Evolutionary conservation across 2,888 invertebrate genomes (phyloP).

Genomic region (Harpalus rubripes): DNA sequence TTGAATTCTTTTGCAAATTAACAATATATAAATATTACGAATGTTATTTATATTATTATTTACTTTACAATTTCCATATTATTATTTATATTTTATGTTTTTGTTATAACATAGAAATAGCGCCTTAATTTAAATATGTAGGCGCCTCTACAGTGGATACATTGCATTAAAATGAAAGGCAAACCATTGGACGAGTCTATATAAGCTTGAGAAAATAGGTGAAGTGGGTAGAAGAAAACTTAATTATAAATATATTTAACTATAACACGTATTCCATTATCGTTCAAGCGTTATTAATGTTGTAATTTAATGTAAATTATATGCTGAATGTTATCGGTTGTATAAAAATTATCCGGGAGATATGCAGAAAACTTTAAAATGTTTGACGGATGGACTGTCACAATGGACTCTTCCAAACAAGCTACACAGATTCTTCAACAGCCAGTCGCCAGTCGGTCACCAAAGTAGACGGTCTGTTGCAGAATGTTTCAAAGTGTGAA

Average conservation of each 20-base stretch:
- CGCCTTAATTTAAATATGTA: conserved; percentile 35
- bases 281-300: background rate
- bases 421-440: conserved; percentile 76
- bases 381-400: conserved; percentile 68
- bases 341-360: conserved; percentile 34
- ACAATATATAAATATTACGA: too few species aligned
- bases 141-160: conserved; percentile 32
- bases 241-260: conserved; percentile 49
- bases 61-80: background rate
- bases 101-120: background rate
- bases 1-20: too few species aligned
- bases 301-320: conserved; percentile 30
- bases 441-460: conserved; percentile 78
- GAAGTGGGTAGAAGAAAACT: conserved; percentile 18
- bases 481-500: conserved; percentile 77
- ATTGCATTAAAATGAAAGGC: conserved; percentile 61
- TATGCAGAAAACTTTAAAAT: conserved; percentile 63
- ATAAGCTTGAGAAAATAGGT: conserved; percentile 33
- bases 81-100: conserved; percentile 5
- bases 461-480: conserved; percentile 76
- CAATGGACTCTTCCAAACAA: conserved; percentile 77
- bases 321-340: background rate
- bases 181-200: conserved; percentile 57
- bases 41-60: too few species aligned
- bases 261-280: conserved; percentile 4